Conservation (phyloP, 2,888 invertebrate genomes). For the Drosophila suboccidentalis region DNA sequence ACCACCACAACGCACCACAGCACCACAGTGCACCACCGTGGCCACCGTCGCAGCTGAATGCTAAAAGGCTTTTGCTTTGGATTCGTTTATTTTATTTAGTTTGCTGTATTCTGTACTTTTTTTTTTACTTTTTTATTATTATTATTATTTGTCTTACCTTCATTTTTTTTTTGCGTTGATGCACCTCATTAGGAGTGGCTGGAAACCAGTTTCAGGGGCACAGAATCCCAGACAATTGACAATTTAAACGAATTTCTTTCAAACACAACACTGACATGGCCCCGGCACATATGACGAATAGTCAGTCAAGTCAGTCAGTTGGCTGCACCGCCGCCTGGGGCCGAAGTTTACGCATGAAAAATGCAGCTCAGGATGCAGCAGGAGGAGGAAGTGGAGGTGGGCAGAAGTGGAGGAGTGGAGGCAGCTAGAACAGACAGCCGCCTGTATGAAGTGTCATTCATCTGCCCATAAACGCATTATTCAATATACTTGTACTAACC, state of each 20-base stretch:
- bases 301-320: slow-evolving; percentile 48
- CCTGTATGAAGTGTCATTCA: slow-evolving; percentile 85
- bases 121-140: slow-evolving; percentile 9
- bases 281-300: slow-evolving; percentile 77
- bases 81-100: slow-evolving; percentile 60
- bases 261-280: slow-evolving; percentile 76
- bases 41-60: slow-evolving; percentile 76
- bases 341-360: slow-evolving; percentile 78
- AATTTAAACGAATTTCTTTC: slow-evolving; percentile 81
- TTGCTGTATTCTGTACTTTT: slow-evolving; percentile 23
- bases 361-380: slow-evolving; percentile 58
- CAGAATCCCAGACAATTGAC: slow-evolving; percentile 75
- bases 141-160: slow-evolving; percentile 15
- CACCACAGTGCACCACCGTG: slow-evolving; percentile 32
- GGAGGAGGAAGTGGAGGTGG: slow-evolving; percentile 18
- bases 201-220: slow-evolving; percentile 70
- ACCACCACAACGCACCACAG: slow-evolving; percentile 30
- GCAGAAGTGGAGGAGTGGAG: neutral
- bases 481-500: slow-evolving; percentile 70
- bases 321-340: slow-evolving; percentile 41
- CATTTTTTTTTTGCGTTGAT: slow-evolving; percentile 49
- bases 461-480: slow-evolving; percentile 85
- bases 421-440: slow-evolving; percentile 64
- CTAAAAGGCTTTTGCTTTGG: slow-evolving; percentile 74
- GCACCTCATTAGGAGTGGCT: slow-evolving; percentile 78